phyloP scores from a whole-genome alignment of 2,797 vertebrate genomes.

The Notoglanidium macrostoma region DNA sequence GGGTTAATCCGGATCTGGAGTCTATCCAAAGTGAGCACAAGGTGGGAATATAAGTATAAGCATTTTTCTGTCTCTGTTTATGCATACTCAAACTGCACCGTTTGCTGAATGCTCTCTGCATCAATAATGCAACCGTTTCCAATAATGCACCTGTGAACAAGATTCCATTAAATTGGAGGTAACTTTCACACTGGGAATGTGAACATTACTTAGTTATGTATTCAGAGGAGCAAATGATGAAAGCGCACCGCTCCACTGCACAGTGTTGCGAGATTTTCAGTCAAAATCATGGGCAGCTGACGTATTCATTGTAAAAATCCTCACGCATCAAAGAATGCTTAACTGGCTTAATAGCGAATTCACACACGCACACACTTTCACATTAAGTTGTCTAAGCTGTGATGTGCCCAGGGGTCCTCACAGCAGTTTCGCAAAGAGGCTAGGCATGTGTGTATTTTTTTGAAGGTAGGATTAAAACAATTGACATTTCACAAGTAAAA shows the following conservation, averaged over 20 bases:
- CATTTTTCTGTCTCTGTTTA: not conserved
- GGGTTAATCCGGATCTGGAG: not conserved
- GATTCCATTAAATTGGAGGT: not conserved
- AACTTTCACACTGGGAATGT: slow-evolving; percentile 35
- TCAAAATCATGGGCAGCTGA: slow-evolving; percentile 31
- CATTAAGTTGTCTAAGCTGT: slow-evolving; percentile 16
- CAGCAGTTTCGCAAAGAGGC: slow-evolving; percentile 15
- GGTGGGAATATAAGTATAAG: slow-evolving; percentile 3
- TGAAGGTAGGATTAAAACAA: slow-evolving; percentile 26
- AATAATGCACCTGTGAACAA: not conserved
- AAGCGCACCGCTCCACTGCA: slow-evolving; percentile 17
- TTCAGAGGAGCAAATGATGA: slow-evolving; percentile 34
- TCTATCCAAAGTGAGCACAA: not conserved
- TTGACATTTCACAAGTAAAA: slow-evolving; percentile 20
- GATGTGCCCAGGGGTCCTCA: slow-evolving; percentile 9
- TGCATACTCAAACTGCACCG: slow-evolving; percentile 1
- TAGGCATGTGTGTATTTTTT: slow-evolving; percentile 34
- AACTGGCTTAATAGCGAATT: slow-evolving; percentile 39
- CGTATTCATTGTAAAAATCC: slow-evolving; percentile 45
- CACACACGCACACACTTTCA: slow-evolving; percentile 18
- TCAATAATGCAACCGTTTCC: slow-evolving; percentile 21
- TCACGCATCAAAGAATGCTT: slow-evolving; percentile 35
- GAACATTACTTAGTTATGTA: slow-evolving; percentile 19
- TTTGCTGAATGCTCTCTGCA: slow-evolving; percentile 8
- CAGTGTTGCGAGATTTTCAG: slow-evolving; percentile 33